Evolutionary conservation across 2,797 vertebrate genomes (phyloP).

Genomic region (Leuciscus waleckii): DNA sequence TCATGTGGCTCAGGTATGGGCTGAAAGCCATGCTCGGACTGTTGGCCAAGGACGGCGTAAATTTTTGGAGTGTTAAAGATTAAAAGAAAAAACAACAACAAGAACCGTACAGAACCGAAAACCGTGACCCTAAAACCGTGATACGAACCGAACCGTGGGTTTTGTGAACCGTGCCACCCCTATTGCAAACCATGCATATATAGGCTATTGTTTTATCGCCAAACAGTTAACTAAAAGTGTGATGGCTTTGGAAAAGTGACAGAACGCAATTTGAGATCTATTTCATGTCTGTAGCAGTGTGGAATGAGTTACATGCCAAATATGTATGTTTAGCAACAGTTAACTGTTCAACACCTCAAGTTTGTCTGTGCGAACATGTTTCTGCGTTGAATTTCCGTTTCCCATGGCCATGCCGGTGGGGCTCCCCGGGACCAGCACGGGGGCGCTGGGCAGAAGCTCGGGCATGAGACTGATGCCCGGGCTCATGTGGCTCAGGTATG

Average conservation of each 20-base stretch:
- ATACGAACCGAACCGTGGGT: too few species aligned
- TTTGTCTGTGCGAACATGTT: conserved; percentile 94
- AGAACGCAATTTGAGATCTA: background rate
- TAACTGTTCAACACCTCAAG: conserved; percentile 84
- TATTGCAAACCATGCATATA: too few species aligned
- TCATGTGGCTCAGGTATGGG: conserved; percentile 93
- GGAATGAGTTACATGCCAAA: background rate
- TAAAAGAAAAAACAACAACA: too few species aligned
- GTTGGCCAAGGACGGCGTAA: conserved; percentile 88
- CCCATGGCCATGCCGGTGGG: conserved; percentile 85
- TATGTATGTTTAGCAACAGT: background rate
- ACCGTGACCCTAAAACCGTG: too few species aligned
- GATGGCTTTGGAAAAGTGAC: background rate
- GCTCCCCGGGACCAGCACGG: conserved; percentile 92
- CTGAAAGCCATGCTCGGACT: conserved; percentile 92
- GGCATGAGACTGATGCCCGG: conserved; percentile 93
- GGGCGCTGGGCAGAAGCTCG: conserved; percentile 91
- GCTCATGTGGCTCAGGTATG: conserved; percentile 92
- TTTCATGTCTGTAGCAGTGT: background rate
- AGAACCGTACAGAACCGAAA: too few species aligned
- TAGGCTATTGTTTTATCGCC: background rate
- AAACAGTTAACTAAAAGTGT: background rate
- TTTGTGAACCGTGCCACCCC: too few species aligned
- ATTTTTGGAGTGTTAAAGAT: too few species aligned
- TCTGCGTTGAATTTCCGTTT: conserved; percentile 87